These are phyloP conservation scores for Heterocephalus glaber DNA, from an alignment of 2,113 vertebrate species.

Conservation along the genomic window DNA sequence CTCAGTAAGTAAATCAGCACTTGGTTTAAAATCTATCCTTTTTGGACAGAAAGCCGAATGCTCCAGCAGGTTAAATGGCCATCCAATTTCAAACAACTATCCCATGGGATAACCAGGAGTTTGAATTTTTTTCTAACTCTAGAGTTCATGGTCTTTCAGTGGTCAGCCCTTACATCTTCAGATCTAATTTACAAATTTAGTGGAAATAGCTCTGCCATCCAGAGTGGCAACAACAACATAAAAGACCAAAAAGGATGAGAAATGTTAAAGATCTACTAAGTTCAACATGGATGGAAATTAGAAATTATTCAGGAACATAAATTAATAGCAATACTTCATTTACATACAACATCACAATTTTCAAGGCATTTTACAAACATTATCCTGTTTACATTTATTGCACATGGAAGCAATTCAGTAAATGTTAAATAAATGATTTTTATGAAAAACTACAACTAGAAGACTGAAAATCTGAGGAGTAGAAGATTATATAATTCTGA, in stretches of 20 bases:
- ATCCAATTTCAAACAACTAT: neutral
- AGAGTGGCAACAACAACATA: neutral
- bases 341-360: neutral
- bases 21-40: neutral
- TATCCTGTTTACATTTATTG: neutral
- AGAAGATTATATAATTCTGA: neutral
- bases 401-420: neutral
- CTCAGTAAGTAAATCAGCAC: neutral
- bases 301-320: conserved; percentile 15
- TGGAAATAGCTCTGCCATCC: neutral
- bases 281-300: neutral
- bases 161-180: neutral
- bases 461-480: conserved; percentile 5
- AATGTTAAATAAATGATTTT: neutral
- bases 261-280: neutral
- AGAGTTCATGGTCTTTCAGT: neutral
- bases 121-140: neutral
- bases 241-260: neutral
- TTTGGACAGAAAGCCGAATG: neutral
- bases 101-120: neutral
- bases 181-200: conserved; percentile 8
- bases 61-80: neutral
- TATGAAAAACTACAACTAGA: neutral
- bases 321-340: conserved; percentile 7
- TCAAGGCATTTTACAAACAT: neutral